Evolutionary conservation across 30 jellyfish, hydroid and myxozoan species (phyloP), one percentile per base, ranked within the genome.

Genomic region (Hydractinia symbiolongicarpus): DNA sequence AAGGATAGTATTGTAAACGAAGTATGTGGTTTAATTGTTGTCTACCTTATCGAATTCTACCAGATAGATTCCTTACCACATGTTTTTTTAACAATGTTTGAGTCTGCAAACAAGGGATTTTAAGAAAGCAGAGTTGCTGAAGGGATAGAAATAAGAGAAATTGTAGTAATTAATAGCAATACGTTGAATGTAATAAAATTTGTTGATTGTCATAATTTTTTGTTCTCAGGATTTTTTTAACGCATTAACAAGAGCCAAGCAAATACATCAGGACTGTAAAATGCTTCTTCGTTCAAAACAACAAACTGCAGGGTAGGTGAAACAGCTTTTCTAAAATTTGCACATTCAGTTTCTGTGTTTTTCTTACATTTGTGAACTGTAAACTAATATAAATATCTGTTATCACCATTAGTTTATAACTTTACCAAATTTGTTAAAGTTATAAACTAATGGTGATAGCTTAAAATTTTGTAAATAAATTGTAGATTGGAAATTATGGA

Each of bases 401-500:
- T n/a, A n/a, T n/a, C n/a, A n/a, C n/a, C n/a, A n/a, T n/a, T n/a
- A n/a, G n/a, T n/a, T n/a, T n/a, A n/a, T n/a, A n/a, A n/a, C n/a
- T n/a, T n/a, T n/a, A n/a, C n/a, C n/a, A n/a, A n/a, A n/a, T n/a
- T n/a, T 17, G 1, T 68, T 11, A 68, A 40, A 15, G 56, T 68
- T 10, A 68, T 68, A 11, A 11, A 0, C 55, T 14, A 0, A 68
- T 17, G 13, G 50, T n/a, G 2, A 68, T 11, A 20, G 1, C 14
- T 0, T 73, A 14, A 14, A 54, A 14, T 13, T n/a, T 73, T 16
- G n/a, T 73, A 16, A 16, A 17, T 44, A n/a, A 54, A 7, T 60
- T 81, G 40, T 58, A 93, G 98, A 30, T 86, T 93, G 54, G 98
- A 93, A 76, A 84, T 93, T 4, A 93, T 93, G 96, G 98, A 93